Evolutionary conservation across 1,140 invertebrate genomes (phyloP).

Genomic region (Charaxes varanes): DNA sequence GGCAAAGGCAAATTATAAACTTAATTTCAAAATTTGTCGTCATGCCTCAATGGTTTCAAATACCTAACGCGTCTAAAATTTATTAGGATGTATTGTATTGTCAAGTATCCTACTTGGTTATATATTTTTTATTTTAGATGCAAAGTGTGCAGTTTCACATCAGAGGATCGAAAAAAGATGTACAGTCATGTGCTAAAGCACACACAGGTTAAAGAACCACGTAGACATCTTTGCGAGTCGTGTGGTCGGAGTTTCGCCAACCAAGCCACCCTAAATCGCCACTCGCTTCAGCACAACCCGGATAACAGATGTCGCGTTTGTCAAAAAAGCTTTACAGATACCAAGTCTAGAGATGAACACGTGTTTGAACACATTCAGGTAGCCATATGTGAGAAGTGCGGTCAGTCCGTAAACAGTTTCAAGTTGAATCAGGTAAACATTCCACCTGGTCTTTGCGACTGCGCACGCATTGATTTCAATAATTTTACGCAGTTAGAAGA

Average conservation of each 20-base stretch:
- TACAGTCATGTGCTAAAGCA: slow-evolving; percentile 52
- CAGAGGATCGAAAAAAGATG: slow-evolving; percentile 40
- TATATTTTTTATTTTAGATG: slow-evolving; percentile 56
- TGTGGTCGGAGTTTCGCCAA: slow-evolving; percentile 53
- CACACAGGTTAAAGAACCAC: slow-evolving; percentile 23
- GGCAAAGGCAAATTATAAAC: too few relatives aligned
- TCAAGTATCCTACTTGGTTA: too few relatives aligned
- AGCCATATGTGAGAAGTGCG: slow-evolving; percentile 55
- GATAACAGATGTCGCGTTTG: slow-evolving; percentile 34
- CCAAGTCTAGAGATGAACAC: slow-evolving; percentile 35
- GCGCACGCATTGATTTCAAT: too few relatives aligned
- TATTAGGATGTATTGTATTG: too few relatives aligned
- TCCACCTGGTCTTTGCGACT: too few relatives aligned
- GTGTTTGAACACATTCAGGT: slow-evolving; percentile 32
- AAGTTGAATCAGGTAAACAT: slow-evolving; percentile 29
- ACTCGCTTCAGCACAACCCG: slow-evolving; percentile 34
- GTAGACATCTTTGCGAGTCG: slow-evolving; percentile 48
- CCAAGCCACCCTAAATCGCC: slow-evolving; percentile 32
- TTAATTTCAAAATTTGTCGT: too few relatives aligned
- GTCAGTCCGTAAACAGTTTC: slow-evolving; percentile 33
- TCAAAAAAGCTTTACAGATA: slow-evolving; percentile 21
- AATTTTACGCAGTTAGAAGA: too few relatives aligned
- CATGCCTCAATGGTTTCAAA: too few relatives aligned
- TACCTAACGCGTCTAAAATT: too few relatives aligned
- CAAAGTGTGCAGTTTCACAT: slow-evolving; percentile 49